Evolutionary conservation across 2,113 vertebrate species (phyloP), one percentile per base, ranked within the genome.

Genomic region (Illadopsis cleaveri): DNA sequence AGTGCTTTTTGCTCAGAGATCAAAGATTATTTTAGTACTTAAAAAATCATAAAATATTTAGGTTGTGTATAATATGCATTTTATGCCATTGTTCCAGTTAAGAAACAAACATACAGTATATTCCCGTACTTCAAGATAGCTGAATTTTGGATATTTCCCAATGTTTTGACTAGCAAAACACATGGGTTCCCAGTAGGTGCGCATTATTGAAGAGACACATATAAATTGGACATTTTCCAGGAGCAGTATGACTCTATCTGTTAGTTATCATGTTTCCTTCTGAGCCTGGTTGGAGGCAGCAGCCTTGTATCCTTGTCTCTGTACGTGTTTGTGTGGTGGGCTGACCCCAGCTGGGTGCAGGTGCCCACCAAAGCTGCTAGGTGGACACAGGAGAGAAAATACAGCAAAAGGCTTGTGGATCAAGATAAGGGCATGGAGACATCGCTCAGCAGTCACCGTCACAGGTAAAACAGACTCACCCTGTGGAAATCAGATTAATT

Each of bases 121-220:
- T 72, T 89, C 50, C 30, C 0, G 0, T 87, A 40, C 71, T 91
- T 82, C 44, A n/a, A 18, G n/a, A 54, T 4, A 91, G 58, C 42
- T 73, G 27, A 73, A 79, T 90, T 93, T 95, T 94, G 94, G 82
- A 53, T 90, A 65, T 93, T 90, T 85, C 83, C 84, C 75, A 94
- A 21, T 96, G 54, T 93, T 96, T 94, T 95, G 84, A 94, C 91
- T 96, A 69, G 54, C 84, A 90, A 79, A 95, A 38, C 66, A 80
- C 78, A 82, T 51, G 70, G 66, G 66, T 79, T 82, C 57, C 73
- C 77, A 24, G 16, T 89, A 90, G 42, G 70, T 79, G 66, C 71
- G 30, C 2, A 0, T 64, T 72, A 80, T 48, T 62, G 75, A 85
- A 82, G 78, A 87, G 70, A 85, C 33, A 66, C 35, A 44, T 11